A percentile compares a stretch with the other conserved stretches of the same genome.
Evolutionary conservation across 1,140 invertebrate genomes (phyloP).

Genomic region (Hesperophylax magnus): DNA sequence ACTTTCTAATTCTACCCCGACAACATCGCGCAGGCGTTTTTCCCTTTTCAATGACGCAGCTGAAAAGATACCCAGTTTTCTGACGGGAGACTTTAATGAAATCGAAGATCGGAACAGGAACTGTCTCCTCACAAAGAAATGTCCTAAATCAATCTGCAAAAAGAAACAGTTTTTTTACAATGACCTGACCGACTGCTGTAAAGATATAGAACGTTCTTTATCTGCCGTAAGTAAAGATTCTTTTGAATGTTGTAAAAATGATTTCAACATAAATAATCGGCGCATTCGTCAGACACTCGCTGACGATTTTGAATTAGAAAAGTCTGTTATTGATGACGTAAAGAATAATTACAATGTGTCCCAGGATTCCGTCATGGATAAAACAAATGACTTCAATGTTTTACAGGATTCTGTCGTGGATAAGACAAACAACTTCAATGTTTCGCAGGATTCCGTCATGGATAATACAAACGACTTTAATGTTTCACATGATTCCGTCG

Average conservation of each 20-base stretch:
- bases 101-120: background rate
- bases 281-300: background rate
- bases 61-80: slow-evolving; percentile 25
- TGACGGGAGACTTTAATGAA: background rate
- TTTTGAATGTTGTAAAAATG: too few species aligned
- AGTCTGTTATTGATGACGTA: too few species aligned
- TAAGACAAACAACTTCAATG: background rate
- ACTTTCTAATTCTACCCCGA: background rate
- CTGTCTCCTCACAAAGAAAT: background rate
- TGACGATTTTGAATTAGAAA: background rate
- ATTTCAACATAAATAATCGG: too few species aligned
- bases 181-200: background rate
- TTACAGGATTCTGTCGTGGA: background rate
- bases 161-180: slow-evolving; percentile 5
- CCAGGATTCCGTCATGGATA: background rate
- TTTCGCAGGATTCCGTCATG: too few species aligned
- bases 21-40: background rate
- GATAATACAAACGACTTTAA: too few species aligned
- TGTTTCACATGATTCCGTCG: too few species aligned
- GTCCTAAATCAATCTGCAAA: slow-evolving; percentile 2
- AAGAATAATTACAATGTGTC: background rate
- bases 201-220: background rate
- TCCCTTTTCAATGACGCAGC: background rate
- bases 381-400: background rate
- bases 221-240: background rate